Conservation (phyloP, 2,797 vertebrate species). For the Mus minutoides region DNA sequence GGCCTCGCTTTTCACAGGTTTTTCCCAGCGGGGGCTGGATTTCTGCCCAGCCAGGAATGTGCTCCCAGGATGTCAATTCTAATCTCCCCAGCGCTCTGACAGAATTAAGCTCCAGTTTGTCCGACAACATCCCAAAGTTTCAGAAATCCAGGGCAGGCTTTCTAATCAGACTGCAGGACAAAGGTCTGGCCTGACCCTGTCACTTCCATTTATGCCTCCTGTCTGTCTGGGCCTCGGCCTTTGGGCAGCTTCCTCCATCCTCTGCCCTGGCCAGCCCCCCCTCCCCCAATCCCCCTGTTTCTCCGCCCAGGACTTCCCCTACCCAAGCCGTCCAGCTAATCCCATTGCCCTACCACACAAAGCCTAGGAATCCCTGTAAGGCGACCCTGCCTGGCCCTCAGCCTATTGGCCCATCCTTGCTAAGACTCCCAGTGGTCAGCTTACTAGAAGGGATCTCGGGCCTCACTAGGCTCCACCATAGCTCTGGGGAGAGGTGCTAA, state of each 20-base stretch:
- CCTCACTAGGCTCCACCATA: neutral
- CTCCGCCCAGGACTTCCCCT: conserved; percentile 80
- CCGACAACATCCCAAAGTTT: conserved; percentile 97
- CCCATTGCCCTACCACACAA: conserved; percentile 90
- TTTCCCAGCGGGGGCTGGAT: conserved; percentile 87
- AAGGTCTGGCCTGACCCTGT: conserved; percentile 98
- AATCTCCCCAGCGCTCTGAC: conserved; percentile 88
- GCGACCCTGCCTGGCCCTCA: conserved; percentile 73
- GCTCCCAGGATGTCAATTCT: conserved; percentile 88
- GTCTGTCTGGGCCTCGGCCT: conserved; percentile 90
- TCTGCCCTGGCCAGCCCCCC: conserved; percentile 71
- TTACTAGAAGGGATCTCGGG: conserved; percentile 86
- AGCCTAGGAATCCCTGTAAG: conserved; percentile 91
- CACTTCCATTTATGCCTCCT: conserved; percentile 96
- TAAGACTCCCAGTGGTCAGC: conserved; percentile 92
- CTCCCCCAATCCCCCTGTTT: conserved; percentile 33
- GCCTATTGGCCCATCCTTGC: conserved; percentile 1
- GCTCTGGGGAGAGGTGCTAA: neutral
- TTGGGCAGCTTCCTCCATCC: conserved; percentile 84
- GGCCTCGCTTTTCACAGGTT: conserved; percentile 68
- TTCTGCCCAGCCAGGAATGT: conserved; percentile 87
- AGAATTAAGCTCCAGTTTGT: conserved; percentile 96
- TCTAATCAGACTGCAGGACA: conserved; percentile 97
- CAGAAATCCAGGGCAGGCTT: conserved; percentile 95
- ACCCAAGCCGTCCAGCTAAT: conserved; percentile 90